These are phyloP conservation scores for Ochropleura plecta DNA, from an alignment of 2,888 invertebrate genomes.

Conservation along the genomic window DNA sequence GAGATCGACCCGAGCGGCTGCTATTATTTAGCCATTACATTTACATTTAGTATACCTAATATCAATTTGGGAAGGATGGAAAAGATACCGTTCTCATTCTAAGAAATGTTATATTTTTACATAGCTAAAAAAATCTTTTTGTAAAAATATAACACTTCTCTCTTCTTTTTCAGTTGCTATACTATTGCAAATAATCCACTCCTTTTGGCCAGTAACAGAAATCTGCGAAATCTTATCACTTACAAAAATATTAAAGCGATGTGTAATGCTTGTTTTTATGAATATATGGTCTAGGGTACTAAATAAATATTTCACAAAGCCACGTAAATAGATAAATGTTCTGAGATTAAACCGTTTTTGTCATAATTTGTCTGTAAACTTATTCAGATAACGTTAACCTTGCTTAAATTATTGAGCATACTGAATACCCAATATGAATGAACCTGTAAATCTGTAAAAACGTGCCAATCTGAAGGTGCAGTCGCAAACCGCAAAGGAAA, in stretches of 20 bases:
- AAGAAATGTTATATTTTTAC: background rate
- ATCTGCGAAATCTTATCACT: background rate
- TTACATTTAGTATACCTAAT: too few relatives aligned
- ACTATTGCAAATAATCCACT: background rate
- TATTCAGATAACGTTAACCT: slow-evolving; percentile 25
- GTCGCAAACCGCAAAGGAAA: too few relatives aligned
- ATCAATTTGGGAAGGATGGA: too few relatives aligned
- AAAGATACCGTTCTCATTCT: background rate
- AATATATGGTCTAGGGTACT: background rate
- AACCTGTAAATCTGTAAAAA: too few relatives aligned
- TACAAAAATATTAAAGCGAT: background rate
- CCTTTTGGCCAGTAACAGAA: background rate
- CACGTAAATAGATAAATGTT: slow-evolving; percentile 37
- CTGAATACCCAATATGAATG: background rate
- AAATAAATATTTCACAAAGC: background rate
- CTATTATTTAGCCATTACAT: too few relatives aligned
- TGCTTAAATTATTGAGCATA: background rate
- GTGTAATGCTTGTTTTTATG: background rate
- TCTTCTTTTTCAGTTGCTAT: too few relatives aligned
- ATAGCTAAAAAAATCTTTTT: too few relatives aligned
- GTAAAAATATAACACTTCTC: too few relatives aligned
- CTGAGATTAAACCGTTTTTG: slow-evolving; percentile 26
- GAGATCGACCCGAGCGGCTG: too few relatives aligned
- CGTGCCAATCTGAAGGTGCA: too few relatives aligned
- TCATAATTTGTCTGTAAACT: slow-evolving; percentile 21